A percentile compares a stretch with the other conserved stretches of the same genome.
phyloP scores from a whole-genome alignment of 2,797 vertebrate species.

The Hypotaenidia philippensis region DNA sequence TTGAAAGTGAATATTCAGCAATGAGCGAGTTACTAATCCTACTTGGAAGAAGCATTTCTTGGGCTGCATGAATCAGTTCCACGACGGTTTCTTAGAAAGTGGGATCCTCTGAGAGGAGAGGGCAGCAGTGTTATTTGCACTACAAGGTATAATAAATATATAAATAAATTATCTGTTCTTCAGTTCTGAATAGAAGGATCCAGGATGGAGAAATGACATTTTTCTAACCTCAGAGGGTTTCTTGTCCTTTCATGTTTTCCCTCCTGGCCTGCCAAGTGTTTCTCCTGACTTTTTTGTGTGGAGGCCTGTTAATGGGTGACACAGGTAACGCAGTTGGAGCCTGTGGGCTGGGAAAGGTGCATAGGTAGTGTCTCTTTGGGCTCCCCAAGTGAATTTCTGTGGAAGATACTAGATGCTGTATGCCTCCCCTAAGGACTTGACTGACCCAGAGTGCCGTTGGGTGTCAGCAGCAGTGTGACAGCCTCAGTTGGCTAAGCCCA shows the following conservation, averaged over 20 bases:
- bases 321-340: not conserved
- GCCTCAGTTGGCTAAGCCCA: not conserved
- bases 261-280: not conserved
- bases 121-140: not conserved
- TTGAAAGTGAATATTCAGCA: not conserved
- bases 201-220: not conserved
- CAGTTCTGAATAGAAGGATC: not conserved
- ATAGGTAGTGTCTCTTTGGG: not conserved
- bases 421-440: accelerated
- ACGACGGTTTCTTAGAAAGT: not conserved
- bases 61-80: not conserved
- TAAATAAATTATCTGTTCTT: not conserved
- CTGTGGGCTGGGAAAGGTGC: accelerated
- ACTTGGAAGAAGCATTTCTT: not conserved
- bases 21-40: not conserved
- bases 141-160: not conserved
- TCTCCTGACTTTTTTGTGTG: not conserved
- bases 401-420: not conserved
- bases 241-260: not conserved
- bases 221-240: not conserved
- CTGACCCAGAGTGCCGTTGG: not conserved
- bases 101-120: not conserved
- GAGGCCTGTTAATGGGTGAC: not conserved
- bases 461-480: not conserved
- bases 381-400: not conserved